These are phyloP conservation scores for Gymnogyps californianus DNA, from an alignment of 2,113 vertebrate genomes.

Conservation along the genomic window DNA sequence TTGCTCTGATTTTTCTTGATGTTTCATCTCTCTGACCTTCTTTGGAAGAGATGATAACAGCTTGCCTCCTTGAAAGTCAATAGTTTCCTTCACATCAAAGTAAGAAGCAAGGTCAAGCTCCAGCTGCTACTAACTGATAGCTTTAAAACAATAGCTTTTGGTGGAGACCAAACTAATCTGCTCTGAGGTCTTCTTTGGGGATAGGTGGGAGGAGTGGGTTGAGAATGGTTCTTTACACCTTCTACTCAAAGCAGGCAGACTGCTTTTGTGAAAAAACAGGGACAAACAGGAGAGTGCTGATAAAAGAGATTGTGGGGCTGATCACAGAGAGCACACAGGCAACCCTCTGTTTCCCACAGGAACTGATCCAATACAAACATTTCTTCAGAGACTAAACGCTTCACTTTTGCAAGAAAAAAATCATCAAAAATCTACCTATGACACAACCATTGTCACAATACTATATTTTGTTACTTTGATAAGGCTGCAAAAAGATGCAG, in stretches of 20 bases:
- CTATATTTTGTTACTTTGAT: neutral
- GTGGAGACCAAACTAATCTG: neutral
- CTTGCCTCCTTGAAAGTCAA: neutral
- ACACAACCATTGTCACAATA: neutral
- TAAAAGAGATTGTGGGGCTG: neutral
- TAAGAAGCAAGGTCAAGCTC: neutral
- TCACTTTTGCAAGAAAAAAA: neutral
- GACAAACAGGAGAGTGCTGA: neutral
- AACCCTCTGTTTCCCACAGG: neutral
- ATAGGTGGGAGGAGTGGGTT: neutral
- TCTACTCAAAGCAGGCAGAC: neutral
- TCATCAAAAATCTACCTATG: neutral
- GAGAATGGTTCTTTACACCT: neutral
- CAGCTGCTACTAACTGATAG: neutral
- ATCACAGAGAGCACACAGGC: neutral
- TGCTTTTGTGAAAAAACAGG: neutral
- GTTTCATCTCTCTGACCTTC: constrained; percentile 21
- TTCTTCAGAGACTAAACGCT: neutral
- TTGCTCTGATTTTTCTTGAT: neutral
- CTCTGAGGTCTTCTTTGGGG: neutral
- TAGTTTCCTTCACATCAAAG: neutral
- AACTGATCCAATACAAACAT: neutral
- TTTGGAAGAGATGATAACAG: neutral
- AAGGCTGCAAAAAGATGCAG: neutral
- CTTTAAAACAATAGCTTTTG: constrained; percentile 26